Conservation (phyloP, 1,140 invertebrate genomes). For the Heliconius himera region DNA sequence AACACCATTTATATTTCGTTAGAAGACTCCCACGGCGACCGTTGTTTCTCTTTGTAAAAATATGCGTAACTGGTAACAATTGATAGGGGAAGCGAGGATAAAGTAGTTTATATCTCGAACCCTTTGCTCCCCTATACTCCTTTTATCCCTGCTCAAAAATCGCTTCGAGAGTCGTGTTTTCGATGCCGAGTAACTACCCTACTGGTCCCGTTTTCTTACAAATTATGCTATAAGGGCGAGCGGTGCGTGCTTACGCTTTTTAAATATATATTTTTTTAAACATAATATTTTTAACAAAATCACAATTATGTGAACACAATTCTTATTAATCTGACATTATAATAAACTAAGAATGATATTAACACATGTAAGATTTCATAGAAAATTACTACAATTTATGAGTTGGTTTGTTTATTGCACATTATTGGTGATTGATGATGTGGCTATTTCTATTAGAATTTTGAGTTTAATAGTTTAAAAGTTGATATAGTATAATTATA, state of each 20-base stretch:
- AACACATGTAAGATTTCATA: no score
- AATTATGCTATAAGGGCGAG: constrained; percentile 63
- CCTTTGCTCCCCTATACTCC: constrained; percentile 67
- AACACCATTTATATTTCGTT: constrained; percentile 8
- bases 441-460: no score
- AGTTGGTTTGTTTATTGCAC: no score
- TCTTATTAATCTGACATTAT: background rate
- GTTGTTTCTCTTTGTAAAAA: constrained; percentile 64
- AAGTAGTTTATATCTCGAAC: constrained; percentile 68
- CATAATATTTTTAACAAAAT: background rate
- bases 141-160: constrained; percentile 76
- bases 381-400: no score
- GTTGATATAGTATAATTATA: no score
- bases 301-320: background rate
- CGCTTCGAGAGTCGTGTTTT: constrained; percentile 67
- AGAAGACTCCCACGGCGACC: constrained; percentile 22
- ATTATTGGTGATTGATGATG: no score
- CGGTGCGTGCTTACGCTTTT: background rate
- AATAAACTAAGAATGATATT: no score
- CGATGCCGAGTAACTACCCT: constrained; percentile 63
- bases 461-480: no score
- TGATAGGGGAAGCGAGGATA: constrained; percentile 67
- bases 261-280: background rate
- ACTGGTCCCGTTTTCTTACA: constrained; percentile 67
- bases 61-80: constrained; percentile 75